Evolutionary conservation across 1,140 invertebrate species (phyloP), one percentile per base, ranked within the genome.

Genomic region (Bombus confusus): DNA sequence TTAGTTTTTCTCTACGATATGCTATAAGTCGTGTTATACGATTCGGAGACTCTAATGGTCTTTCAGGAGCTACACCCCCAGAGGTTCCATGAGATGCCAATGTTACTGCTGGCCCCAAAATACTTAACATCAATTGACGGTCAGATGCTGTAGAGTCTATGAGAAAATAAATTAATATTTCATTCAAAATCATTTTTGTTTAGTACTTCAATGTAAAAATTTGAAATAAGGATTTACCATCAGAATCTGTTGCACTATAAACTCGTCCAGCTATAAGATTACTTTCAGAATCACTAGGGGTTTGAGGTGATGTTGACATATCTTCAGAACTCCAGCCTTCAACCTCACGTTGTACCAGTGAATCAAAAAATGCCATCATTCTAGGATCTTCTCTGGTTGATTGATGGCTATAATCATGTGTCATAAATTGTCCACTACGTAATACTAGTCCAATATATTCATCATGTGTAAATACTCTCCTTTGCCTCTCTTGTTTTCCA

Each of bases 291-390:
- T 94, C 93, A 80, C 91, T 94, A 1, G 92, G 91, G 12, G 91
- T 92, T 66, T 92, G 91, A n/a, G 92, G 90, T 31, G 85, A 83
- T 5, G 91, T 87, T 12, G 92, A 89, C 34, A 91, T 81, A 34
- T 94, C 93, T 62, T 95, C 94, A 0, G 94, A 95, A 62, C 93
- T 95, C 96, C 97, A 97, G 28, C 96, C 97, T 94, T 98, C 98
- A 68, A 98, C 97, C 94, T 99, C 98, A 34, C 98, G 96, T 93
- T 99, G 98, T 15, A 99, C 97, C 2, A 99, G 94, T 8, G 98
- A 98, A 95, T 99, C 98, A 92, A 99, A 99, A 94, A 99, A 99
- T 37, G 98, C 98, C 97, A 99, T 98, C 98, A 99, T 99, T 72
- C 98, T 96, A 2, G 98, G 97, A 95, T 99, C 98, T 95, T 99